phyloP scores from a whole-genome alignment of 2,113 vertebrate species.

The Arothron firmamentum region DNA sequence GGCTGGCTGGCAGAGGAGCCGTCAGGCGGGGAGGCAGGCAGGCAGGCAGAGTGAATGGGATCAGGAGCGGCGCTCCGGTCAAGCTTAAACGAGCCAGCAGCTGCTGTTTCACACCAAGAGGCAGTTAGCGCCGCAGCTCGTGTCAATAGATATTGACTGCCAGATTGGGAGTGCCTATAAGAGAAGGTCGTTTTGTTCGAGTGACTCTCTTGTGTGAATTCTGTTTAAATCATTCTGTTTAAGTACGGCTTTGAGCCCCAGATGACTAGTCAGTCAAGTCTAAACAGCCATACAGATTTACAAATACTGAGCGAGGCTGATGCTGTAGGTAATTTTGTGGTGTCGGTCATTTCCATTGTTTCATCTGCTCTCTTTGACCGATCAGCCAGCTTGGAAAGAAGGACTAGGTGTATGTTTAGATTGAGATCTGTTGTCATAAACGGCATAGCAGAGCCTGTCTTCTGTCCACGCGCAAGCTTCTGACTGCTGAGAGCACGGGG shows the following conservation, averaged over 20 bases:
- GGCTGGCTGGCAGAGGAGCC: constrained; percentile 28
- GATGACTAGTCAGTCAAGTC: constrained; percentile 30
- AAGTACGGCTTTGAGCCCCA: constrained; percentile 28
- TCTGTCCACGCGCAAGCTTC: constrained; percentile 65
- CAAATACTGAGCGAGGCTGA: constrained; percentile 36
- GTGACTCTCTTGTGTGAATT: constrained; percentile 52
- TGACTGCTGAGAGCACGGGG: constrained; percentile 67
- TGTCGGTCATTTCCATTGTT: constrained; percentile 43
- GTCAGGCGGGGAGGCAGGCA: constrained; percentile 19
- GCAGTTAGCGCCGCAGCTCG: constrained; percentile 54
- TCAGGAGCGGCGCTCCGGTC: constrained; percentile 62
- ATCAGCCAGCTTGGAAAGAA: constrained; percentile 25
- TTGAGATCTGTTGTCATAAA: constrained; percentile 35
- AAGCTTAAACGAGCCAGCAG: constrained; percentile 59
- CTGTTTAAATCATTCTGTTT: constrained; percentile 56
- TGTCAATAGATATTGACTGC: constrained; percentile 70
- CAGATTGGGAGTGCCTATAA: constrained; percentile 57
- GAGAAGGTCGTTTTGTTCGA: constrained; percentile 49
- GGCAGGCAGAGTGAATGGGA: constrained; percentile 59
- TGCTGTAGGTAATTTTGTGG: constrained; percentile 27
- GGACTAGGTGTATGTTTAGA: constrained; percentile 39
- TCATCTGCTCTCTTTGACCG: constrained; percentile 36
- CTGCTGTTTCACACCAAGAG: constrained; percentile 61
- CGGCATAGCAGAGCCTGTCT: constrained; percentile 36
- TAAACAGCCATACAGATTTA: constrained; percentile 18